Conservation (phyloP, 2,888 invertebrate species). For the Dicyrtomina minuta region DNA sequence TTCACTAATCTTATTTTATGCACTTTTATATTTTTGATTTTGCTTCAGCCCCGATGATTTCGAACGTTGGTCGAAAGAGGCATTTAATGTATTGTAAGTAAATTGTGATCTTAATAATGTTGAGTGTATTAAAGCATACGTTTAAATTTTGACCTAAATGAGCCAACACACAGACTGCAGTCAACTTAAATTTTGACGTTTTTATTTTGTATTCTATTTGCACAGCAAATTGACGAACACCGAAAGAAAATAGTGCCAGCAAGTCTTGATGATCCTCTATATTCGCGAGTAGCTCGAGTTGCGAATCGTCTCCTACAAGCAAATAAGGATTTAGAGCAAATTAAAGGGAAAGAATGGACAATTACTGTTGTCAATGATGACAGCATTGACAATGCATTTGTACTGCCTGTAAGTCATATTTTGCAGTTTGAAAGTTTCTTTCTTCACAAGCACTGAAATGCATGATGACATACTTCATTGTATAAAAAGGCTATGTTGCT, state of each 20-base stretch:
- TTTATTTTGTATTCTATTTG: constrained; percentile 1
- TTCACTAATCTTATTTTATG: too few species aligned
- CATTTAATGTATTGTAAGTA: too few species aligned
- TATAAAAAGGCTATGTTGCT: too few species aligned
- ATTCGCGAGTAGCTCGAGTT: constrained; percentile 57
- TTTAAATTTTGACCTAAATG: too few species aligned
- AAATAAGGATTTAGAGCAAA: constrained; percentile 59
- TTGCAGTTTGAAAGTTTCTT: neutral
- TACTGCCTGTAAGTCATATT: constrained; percentile 59
- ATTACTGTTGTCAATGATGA: constrained; percentile 59
- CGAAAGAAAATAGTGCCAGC: constrained; percentile 56
- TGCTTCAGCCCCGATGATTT: too few species aligned
- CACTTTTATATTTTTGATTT: too few species aligned
- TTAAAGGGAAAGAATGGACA: constrained; percentile 58
- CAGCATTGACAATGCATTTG: constrained; percentile 61
- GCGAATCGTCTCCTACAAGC: constrained; percentile 57
- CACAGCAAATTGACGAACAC: constrained; percentile 56
- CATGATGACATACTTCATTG: too few species aligned
- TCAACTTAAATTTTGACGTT: too few species aligned
- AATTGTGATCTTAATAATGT: too few species aligned
- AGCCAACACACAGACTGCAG: too few species aligned
- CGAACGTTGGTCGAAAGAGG: too few species aligned
- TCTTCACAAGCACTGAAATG: neutral
- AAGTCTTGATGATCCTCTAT: constrained; percentile 56
- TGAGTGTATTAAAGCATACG: too few species aligned